Evolutionary conservation across 2,888 invertebrate genomes (phyloP), one percentile per base, ranked within the genome.

Genomic region (Encarsia formosa): DNA sequence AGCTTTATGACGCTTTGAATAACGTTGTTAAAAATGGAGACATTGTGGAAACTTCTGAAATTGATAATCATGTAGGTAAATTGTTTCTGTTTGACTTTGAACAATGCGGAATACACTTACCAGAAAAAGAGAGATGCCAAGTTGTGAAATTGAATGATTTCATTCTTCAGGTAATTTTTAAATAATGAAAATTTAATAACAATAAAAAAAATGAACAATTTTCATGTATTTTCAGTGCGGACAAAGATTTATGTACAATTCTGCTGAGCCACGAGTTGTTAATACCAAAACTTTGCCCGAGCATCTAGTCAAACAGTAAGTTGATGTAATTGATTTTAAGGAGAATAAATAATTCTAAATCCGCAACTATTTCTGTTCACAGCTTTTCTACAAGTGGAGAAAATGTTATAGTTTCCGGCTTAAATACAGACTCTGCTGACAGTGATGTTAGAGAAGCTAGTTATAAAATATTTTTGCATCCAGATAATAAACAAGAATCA

Each of bases 21-120:
- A 70, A 80, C 52, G 89, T 90, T 0, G 82, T 88, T 0, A 77
- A 81, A 52, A 75, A 80, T 4, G 88, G 88, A 1, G 95, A 96
- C 62, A 74, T 79, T 34, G 54, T 79, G 24, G 73, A 78, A 29
- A 85, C 83, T 8, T 82, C 79, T 8, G 81, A 82, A 0, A 85
- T 91, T 0, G 98, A 99, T 70, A 76, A 84, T 51, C 88, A 95
- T 68, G 89, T 98, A 1, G 86, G 90, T 0, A 81, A 87, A 63
- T 77, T 99, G 39, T 97, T 99, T 73, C 77, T 97, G 5, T 92
- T 94, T 70, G 98, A 99, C 75, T 99, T 99, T 75, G 96, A 99
- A 70, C 95, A 96, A 72, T 90, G 92, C 69, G 99, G 98, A 3
- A 98, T 99, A 55, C 97, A 99, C 72, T 77, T 99, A 52, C 82